Evolutionary conservation across 2,888 invertebrate genomes (phyloP), one percentile per base, ranked within the genome.

Genomic region (Coelogynopora nodosa): DNA sequence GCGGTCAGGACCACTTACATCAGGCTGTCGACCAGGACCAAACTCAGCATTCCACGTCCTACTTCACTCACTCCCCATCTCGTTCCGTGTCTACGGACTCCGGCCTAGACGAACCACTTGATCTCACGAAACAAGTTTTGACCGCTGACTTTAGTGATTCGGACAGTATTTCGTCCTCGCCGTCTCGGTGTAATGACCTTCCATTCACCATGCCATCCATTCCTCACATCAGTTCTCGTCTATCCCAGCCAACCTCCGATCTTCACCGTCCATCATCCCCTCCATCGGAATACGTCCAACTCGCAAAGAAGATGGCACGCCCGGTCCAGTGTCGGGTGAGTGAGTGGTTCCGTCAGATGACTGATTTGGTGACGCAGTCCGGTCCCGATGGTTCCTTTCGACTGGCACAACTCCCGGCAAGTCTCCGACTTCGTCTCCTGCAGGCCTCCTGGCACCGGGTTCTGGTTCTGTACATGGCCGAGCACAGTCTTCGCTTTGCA

Each of bases 371-470:
- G 0, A 85, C 67, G n/a, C 85, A 67, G 26, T 67, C 67, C 0
- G 74, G 74, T 23, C 67, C 67, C 27, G 67, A 85, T n/a, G 67
- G 67, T 23, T 67, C 67, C 67, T 31, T 13, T 27, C 67, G 74
- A 18, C 67, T 85, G 13, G 85, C 85, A 27, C 67, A 67, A 27
- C 30, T 85, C 0, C 74, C 85, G 0, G 29, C 74, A 27, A 30
- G 67, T 30, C 67, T 85, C 13, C 28, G 85, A 28, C 74, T 85
- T 67, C 85, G 74, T 85, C 74, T 85, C 18, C 85, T 85, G 29
- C 85, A 85, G 74, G 27, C 67, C 13, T 67, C 85, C 18, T 85
- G 85, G 85, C 85, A 85, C 26, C 67, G 85, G 5, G 74, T 85
- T 26, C 28, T 85, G 2, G 85, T 74, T 5, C 67, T 67, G 18